A percentile compares a stretch with the other conserved stretches of the same genome.
These are phyloP conservation scores for Caenorhabditis sinica DNA, from an alignment of 2,888 invertebrate genomes.

Conservation along the genomic window DNA sequence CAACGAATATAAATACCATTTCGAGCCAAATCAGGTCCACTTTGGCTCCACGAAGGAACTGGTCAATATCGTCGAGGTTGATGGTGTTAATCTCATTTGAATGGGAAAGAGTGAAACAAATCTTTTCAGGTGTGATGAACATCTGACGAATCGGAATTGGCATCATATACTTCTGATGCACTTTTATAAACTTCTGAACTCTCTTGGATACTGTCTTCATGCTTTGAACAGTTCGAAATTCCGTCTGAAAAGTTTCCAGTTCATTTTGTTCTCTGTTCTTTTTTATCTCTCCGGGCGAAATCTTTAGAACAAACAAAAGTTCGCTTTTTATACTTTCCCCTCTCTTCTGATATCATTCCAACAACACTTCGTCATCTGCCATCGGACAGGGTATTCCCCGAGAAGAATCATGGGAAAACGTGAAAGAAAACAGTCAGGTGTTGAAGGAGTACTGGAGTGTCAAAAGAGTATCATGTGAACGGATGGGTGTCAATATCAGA, in stretches of 20 bases:
- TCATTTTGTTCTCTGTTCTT: conserved; percentile 5
- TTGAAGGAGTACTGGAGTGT: conserved; percentile 10
- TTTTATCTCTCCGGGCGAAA: background rate
- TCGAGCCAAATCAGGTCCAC: conserved; percentile 48
- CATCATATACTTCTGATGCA: conserved; percentile 38
- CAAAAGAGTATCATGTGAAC: conserved; percentile 43
- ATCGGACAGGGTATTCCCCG: conserved; percentile 38
- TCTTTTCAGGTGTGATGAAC: conserved; percentile 41
- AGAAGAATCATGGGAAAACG: conserved; percentile 14
- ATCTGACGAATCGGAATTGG: conserved; percentile 55
- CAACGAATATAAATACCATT: background rate
- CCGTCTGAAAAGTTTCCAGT: conserved; percentile 31
- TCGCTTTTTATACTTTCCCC: conserved; percentile 1
- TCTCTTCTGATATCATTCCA: background rate
- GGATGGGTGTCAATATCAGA: conserved; percentile 23
- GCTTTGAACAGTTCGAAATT: conserved; percentile 51
- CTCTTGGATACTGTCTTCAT: conserved; percentile 53
- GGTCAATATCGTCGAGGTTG: conserved; percentile 28
- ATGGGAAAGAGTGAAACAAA: conserved; percentile 33
- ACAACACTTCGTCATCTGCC: conserved; percentile 16
- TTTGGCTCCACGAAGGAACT: conserved; percentile 28
- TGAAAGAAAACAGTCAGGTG: conserved; percentile 26
- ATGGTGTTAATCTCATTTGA: conserved; percentile 37
- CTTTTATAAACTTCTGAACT: conserved; percentile 38
- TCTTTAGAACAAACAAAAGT: too few relatives aligned